A percentile compares a stretch with the other conserved stretches of the same genome.
These are phyloP conservation scores for Choristoneura rosaceana DNA, from an alignment of 2,888 invertebrate genomes.

Conservation along the genomic window DNA sequence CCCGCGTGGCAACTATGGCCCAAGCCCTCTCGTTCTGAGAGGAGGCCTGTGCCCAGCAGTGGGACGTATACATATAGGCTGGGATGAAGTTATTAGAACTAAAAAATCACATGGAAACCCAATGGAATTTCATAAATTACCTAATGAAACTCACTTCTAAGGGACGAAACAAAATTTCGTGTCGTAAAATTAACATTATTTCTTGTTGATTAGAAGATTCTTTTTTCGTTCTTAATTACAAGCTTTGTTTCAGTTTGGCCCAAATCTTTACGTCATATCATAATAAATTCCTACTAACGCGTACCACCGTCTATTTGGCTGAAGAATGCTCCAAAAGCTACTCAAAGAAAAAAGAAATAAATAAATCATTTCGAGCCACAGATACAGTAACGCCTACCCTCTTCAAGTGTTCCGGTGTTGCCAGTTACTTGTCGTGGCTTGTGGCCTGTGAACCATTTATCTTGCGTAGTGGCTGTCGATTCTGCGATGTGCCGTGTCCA, in stretches of 20 bases:
- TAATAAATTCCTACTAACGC: background rate
- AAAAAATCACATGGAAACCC: no score
- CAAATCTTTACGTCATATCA: background rate
- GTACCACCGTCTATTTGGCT: background rate
- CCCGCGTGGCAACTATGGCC: no score
- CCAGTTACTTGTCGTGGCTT: constrained; percentile 1
- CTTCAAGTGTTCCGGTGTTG: background rate
- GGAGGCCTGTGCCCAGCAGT: no score
- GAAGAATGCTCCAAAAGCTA: background rate
- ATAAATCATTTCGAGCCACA: constrained; percentile 1
- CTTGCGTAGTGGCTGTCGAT: background rate
- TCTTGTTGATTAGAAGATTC: no score
- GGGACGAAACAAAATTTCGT: no score
- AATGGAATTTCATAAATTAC: no score
- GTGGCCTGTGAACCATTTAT: constrained; percentile 7
- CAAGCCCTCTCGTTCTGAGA: no score
- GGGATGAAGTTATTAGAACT: background rate
- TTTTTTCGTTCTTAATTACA: background rate
- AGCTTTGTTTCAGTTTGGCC: background rate
- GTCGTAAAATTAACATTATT: no score
- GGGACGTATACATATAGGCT: no score
- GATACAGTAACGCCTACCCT: constrained; percentile 3
- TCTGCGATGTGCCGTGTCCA: constrained; percentile 2
- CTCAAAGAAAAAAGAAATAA: constrained; percentile 4
- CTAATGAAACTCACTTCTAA: no score